phyloP scores from a whole-genome alignment of 1,140 invertebrate species.

The Lethrus apterus region DNA sequence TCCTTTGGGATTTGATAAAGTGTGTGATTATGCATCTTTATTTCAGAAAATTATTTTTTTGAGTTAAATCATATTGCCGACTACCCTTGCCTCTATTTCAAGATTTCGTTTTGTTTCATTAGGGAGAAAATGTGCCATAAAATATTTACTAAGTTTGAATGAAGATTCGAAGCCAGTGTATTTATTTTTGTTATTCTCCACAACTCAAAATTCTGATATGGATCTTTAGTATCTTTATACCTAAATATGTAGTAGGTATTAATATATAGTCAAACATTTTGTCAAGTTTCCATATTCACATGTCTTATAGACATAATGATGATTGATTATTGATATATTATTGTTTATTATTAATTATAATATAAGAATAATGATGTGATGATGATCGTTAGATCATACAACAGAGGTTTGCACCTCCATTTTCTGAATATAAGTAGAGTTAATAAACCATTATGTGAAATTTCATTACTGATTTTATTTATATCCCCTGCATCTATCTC shows the following conservation, averaged over 20 bases:
- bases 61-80: constrained; percentile 24
- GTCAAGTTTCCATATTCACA: constrained; percentile 38
- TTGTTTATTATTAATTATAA: constrained; percentile 43
- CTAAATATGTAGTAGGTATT: constrained; percentile 11
- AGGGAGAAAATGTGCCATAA: constrained; percentile 33
- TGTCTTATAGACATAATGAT: constrained; percentile 36
- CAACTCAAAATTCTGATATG: constrained; percentile 12
- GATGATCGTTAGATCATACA: constrained; percentile 42
- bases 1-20: constrained; percentile 36
- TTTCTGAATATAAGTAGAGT: constrained; percentile 44
- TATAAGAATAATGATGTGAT: constrained; percentile 45
- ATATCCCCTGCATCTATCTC: constrained; percentile 9
- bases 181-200: background rate
- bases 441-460: constrained; percentile 44
- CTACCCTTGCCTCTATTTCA: constrained; percentile 31
- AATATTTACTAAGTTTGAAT: constrained; percentile 6
- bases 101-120: constrained; percentile 23
- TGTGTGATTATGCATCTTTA: constrained; percentile 34
- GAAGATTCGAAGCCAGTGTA: constrained; percentile 1
- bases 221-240: constrained; percentile 15
- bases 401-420: constrained; percentile 38
- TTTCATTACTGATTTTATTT: constrained; percentile 13
- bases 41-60: constrained; percentile 15
- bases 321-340: constrained; percentile 40
- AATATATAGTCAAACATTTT: constrained; percentile 37